These are phyloP conservation scores for Euura lappo DNA, from an alignment of 1,140 invertebrate species.

Conservation along the genomic window DNA sequence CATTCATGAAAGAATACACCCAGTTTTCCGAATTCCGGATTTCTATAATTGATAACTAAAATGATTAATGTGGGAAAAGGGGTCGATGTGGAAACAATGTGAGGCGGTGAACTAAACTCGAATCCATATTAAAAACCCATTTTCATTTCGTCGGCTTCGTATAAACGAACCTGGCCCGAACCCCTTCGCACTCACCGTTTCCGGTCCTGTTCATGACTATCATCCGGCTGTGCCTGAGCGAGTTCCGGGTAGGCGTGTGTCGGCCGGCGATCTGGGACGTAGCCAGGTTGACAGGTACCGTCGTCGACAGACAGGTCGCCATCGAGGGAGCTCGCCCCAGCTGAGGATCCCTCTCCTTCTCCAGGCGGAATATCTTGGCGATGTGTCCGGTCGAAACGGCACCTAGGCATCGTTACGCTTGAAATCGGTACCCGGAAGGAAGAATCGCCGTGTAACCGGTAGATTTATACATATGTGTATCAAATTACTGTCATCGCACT, in stretches of 20 bases:
- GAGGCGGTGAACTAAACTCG: too few species aligned
- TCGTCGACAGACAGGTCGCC: conserved; percentile 66
- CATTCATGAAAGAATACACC: too few species aligned
- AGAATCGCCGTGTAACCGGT: too few species aligned
- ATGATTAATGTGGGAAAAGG: too few species aligned
- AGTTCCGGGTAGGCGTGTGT: conserved; percentile 74
- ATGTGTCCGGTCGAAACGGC: conserved; percentile 50
- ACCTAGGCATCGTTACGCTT: conserved; percentile 27
- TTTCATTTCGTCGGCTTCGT: too few species aligned
- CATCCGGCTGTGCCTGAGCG: conserved; percentile 74
- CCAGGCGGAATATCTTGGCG: conserved; percentile 39
- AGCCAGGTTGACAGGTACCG: conserved; percentile 73
- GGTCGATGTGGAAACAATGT: too few species aligned
- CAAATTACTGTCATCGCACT: conserved; percentile 7
- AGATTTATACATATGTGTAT: too few species aligned
- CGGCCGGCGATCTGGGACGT: conserved; percentile 66
- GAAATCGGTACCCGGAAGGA: too few species aligned
- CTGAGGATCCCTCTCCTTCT: conserved; percentile 38
- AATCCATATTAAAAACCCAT: too few species aligned
- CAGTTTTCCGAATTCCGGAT: too few species aligned
- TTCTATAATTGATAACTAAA: too few species aligned
- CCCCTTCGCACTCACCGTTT: conserved; percentile 56
- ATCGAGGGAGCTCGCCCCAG: conserved; percentile 59
- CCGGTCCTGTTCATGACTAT: conserved; percentile 68
- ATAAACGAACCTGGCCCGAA: too few species aligned